Evolutionary conservation across 2,113 vertebrate species (phyloP).

Genomic region (Clarias batrachus): DNA sequence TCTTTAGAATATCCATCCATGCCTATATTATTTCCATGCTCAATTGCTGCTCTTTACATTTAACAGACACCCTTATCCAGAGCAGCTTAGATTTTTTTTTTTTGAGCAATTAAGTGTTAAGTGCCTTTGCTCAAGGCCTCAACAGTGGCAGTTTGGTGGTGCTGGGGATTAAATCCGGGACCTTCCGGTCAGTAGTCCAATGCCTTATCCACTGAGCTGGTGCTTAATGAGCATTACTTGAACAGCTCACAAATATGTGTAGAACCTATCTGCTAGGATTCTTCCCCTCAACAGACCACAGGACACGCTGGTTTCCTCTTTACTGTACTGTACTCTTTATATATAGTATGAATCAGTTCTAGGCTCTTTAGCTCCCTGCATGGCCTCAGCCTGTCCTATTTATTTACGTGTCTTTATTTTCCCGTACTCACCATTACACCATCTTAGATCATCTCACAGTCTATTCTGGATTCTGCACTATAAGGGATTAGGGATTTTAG

Average conservation of each 20-base stretch:
- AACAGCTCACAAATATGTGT: background rate
- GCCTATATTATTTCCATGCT: background rate
- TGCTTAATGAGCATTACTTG: no score
- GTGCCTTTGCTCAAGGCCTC: no score
- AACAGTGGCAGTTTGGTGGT: no score
- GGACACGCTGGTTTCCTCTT: background rate
- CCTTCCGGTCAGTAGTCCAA: no score
- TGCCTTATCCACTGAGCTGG: no score
- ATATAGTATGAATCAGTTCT: background rate
- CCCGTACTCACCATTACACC: background rate
- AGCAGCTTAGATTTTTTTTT: no score
- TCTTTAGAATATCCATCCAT: background rate
- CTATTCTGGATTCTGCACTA: background rate
- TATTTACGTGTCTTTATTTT: background rate
- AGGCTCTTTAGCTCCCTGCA: background rate
- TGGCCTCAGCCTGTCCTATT: background rate
- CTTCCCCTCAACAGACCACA: background rate
- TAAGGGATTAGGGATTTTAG: background rate
- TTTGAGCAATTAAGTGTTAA: no score
- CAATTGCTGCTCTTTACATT: background rate
- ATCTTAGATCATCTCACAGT: background rate
- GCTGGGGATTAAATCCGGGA: no score
- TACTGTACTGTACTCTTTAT: no score
- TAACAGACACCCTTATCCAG: no score
- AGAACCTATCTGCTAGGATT: background rate